These are phyloP conservation scores for Regulus satrapa DNA, from an alignment of 2,113 vertebrate species.

Conservation along the genomic window DNA sequence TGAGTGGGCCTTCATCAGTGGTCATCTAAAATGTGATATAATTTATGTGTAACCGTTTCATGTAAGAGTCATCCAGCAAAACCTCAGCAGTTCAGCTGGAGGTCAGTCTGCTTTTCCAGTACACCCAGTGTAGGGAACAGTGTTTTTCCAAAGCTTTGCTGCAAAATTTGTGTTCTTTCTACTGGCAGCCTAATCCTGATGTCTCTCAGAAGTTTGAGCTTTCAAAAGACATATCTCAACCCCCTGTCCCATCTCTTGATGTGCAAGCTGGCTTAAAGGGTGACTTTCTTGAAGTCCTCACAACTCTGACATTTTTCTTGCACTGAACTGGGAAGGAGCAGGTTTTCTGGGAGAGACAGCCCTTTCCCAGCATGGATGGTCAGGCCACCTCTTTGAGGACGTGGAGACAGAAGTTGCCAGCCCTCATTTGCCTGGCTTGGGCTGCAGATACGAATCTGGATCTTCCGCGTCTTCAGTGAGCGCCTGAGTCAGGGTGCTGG, in stretches of 20 bases:
- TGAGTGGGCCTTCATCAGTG: background rate
- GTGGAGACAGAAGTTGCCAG: background rate
- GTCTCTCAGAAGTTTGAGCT: background rate
- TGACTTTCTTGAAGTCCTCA: background rate
- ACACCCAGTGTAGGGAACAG: background rate
- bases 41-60: background rate
- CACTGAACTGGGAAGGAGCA: background rate
- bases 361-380: background rate
- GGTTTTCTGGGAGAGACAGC: background rate
- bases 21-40: background rate
- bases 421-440: background rate
- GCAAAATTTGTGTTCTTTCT: background rate
- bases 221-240: background rate
- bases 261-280: background rate
- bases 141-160: background rate
- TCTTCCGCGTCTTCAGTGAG: accelerated
- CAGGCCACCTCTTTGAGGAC: background rate
- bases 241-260: background rate
- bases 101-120: background rate
- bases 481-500: background rate
- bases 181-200: background rate
- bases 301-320: background rate
- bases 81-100: background rate
- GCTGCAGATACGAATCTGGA: background rate
- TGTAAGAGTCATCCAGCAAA: background rate